Percentiles rank a stretch among this genome's conserved stretches.
Evolutionary conservation across 2,888 invertebrate species (phyloP).

Genomic region (Trilocha varians): DNA sequence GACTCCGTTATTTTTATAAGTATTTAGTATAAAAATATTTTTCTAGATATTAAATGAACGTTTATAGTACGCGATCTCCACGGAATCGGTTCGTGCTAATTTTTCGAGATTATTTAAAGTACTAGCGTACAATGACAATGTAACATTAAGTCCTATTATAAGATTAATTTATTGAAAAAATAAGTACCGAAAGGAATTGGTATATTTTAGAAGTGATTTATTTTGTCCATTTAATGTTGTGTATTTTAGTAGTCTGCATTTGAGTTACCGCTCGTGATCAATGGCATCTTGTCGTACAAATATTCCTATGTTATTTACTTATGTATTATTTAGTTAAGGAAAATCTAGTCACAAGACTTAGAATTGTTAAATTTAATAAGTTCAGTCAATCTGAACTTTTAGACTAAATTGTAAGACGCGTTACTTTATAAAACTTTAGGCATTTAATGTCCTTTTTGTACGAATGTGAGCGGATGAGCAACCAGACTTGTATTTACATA

Average conservation of each 20-base stretch:
- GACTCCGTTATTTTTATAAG: conserved; percentile 69
- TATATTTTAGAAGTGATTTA: conserved; percentile 66
- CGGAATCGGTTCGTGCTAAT: conserved; percentile 63
- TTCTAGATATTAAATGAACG: conserved; percentile 58
- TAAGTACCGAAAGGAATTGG: conserved; percentile 36
- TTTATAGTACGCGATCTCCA: conserved; percentile 64
- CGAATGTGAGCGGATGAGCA: conserved; percentile 19
- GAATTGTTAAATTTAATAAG: conserved; percentile 60
- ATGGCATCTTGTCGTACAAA: conserved; percentile 74
- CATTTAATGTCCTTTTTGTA: conserved; percentile 52
- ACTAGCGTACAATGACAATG: conserved; percentile 38
- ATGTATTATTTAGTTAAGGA: conserved; percentile 67
- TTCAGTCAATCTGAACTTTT: conserved; percentile 57
- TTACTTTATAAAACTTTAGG: conserved; percentile 36
- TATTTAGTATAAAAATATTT: conserved; percentile 65
- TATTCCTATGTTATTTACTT: conserved; percentile 73
- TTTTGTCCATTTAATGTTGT: conserved; percentile 58
- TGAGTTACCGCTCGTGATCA: conserved; percentile 73
- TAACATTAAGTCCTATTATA: conserved; percentile 46
- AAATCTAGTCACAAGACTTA: conserved; percentile 74
- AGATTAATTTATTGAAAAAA: conserved; percentile 66
- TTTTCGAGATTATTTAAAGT: conserved; percentile 32
- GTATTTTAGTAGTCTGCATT: conserved; percentile 69
- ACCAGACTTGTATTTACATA: neutral
- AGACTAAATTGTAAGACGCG: conserved; percentile 48